phyloP scores from a whole-genome alignment of 2,797 vertebrate genomes.

The Chaenodraco wilsoni region DNA sequence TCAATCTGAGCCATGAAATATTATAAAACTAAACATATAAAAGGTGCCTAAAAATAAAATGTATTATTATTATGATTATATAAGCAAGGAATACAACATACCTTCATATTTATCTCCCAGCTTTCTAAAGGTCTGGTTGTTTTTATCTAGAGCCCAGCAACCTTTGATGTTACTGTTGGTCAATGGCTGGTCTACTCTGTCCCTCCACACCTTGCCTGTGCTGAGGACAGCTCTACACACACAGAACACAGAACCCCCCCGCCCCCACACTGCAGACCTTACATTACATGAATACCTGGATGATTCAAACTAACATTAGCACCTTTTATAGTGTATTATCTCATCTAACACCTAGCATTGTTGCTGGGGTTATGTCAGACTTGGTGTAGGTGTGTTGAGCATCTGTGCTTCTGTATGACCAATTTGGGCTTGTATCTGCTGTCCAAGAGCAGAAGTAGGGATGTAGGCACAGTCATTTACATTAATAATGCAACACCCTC shows the following conservation, averaged over 20 bases:
- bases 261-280: not conserved
- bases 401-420: not conserved
- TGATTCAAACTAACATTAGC: conserved; percentile 10
- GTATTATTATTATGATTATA: too few relatives aligned
- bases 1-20: too few relatives aligned
- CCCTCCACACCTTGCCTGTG: conserved; percentile 1
- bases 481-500: conserved; percentile 11
- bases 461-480: not conserved
- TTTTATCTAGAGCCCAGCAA: conserved; percentile 23
- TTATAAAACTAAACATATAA: too few relatives aligned
- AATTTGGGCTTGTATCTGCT: not conserved
- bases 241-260: not conserved
- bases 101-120: conserved; percentile 5
- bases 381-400: not conserved
- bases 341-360: not conserved
- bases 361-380: not conserved
- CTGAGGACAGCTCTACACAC: not conserved
- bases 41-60: too few relatives aligned
- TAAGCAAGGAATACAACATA: too few relatives aligned
- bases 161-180: conserved; percentile 22
- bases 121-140: conserved; percentile 23
- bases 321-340: not conserved
- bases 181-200: not conserved
- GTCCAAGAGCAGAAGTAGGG: not conserved
- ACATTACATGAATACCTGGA: conserved; percentile 19